Conservation (phyloP, 2,888 invertebrate genomes). For the Cepaea hortensis region DNA sequence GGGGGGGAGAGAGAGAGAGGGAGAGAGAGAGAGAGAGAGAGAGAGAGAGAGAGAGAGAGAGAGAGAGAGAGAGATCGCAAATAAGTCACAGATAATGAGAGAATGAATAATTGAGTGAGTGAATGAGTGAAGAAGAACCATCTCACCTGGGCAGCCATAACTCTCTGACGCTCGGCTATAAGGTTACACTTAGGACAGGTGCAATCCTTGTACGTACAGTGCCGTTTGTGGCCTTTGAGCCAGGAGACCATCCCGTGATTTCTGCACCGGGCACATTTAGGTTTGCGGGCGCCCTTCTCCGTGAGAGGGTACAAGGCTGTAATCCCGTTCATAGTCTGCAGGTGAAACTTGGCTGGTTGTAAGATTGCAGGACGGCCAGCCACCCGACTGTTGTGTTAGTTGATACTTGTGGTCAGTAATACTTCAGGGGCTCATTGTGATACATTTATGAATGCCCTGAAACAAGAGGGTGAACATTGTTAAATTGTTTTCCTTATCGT, state of each 20-base stretch:
- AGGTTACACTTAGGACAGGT: conserved; percentile 95
- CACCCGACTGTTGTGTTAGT: neutral
- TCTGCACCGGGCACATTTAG: conserved; percentile 95
- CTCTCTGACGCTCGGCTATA: conserved; percentile 94
- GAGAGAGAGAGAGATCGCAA: neutral
- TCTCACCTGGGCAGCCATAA: conserved; percentile 92
- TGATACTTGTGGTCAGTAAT: neutral
- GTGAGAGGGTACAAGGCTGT: conserved; percentile 71
- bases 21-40: conserved; percentile 20
- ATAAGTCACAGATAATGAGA: neutral
- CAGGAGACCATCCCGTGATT: conserved; percentile 97
- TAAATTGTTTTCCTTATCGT: neutral
- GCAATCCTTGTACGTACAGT: conserved; percentile 93
- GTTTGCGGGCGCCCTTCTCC: conserved; percentile 84
- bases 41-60: neutral
- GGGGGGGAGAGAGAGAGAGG: conserved; percentile 22
- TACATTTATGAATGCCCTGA: neutral
- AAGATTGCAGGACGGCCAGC: neutral
- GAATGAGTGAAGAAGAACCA: neutral
- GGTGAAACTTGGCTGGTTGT: conserved; percentile 31
- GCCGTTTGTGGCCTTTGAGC: conserved; percentile 94
- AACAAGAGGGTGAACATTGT: neutral
- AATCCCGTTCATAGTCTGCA: conserved; percentile 54
- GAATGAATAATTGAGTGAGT: neutral
- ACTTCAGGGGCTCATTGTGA: neutral